Conservation (phyloP, 2,113 vertebrate genomes). For the Halichoeres trimaculatus region DNA sequence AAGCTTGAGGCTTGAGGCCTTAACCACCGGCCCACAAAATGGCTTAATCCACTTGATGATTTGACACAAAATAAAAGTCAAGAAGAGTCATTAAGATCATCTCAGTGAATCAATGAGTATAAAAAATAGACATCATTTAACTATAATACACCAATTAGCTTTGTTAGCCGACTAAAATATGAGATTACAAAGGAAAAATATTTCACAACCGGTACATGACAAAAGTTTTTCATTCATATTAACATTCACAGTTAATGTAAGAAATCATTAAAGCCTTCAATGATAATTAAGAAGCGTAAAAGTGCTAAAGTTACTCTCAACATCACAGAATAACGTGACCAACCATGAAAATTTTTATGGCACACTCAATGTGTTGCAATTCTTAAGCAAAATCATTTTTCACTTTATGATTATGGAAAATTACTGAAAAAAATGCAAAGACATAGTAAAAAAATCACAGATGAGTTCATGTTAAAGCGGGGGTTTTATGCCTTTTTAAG, state of each 20-base stretch:
- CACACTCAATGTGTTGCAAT: background rate
- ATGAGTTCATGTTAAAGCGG: background rate
- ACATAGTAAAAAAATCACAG: background rate
- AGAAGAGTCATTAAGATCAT: constrained; percentile 53
- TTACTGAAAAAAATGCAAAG: background rate
- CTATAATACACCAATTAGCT: constrained; percentile 11
- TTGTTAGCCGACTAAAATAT: constrained; percentile 1
- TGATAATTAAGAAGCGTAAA: constrained; percentile 45
- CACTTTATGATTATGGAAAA: background rate
- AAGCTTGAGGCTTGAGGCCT: background rate
- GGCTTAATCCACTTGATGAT: constrained; percentile 11
- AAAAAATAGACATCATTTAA: constrained; percentile 44
- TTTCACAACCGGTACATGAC: constrained; percentile 13
- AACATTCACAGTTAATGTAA: constrained; percentile 59
- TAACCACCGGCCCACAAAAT: constrained; percentile 2
- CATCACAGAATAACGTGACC: constrained; percentile 5
- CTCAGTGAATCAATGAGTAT: constrained; percentile 38
- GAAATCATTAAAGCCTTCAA: constrained; percentile 17
- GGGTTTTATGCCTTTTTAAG: too few relatives aligned
- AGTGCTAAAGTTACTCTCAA: constrained; percentile 43
- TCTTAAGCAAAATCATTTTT: constrained; percentile 1
- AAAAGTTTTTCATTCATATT: constrained; percentile 3
- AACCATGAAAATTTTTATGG: constrained; percentile 9
- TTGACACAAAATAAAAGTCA: constrained; percentile 10
- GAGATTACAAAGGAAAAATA: constrained; percentile 32